A percentile compares a stretch with the other conserved stretches of the same genome.
Conservation (phyloP, 1,140 invertebrate genomes). For the Conus betulinus region DNA sequence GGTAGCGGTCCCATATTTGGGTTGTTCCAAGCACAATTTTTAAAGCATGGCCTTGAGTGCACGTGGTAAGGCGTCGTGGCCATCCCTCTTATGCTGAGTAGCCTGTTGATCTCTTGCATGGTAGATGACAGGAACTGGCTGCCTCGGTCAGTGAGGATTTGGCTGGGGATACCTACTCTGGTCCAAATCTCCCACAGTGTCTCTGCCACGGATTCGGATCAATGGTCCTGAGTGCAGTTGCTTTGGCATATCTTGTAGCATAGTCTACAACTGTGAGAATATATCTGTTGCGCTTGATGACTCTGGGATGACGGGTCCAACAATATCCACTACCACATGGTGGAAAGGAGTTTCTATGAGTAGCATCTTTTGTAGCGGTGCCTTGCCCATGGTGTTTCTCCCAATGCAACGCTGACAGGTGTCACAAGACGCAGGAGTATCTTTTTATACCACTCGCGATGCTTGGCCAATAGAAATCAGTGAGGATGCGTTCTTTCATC, state of each 20-base stretch:
- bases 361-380: slow-evolving; percentile 46
- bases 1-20: slow-evolving; percentile 60
- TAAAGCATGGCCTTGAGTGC: slow-evolving; percentile 57
- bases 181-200: slow-evolving; percentile 64
- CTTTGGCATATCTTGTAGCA: slow-evolving; percentile 57
- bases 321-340: slow-evolving; percentile 50
- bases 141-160: slow-evolving; percentile 55
- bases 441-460: slow-evolving; percentile 37
- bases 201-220: slow-evolving; percentile 48
- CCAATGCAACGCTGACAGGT: slow-evolving; percentile 46
- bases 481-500: no score
- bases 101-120: slow-evolving; percentile 35
- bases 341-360: slow-evolving; percentile 55
- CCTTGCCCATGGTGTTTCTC: slow-evolving; percentile 46
- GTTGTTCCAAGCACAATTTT: not conserved
- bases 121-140: slow-evolving; percentile 47
- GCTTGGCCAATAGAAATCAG: slow-evolving; percentile 53
- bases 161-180: slow-evolving; percentile 72
- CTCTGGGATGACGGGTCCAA: slow-evolving; percentile 40
- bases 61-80: slow-evolving; percentile 46
- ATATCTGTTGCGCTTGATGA: slow-evolving; percentile 47
- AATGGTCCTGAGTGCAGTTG: slow-evolving; percentile 43
- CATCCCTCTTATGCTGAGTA: slow-evolving; percentile 42
- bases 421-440: slow-evolving; percentile 49
- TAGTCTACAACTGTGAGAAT: slow-evolving; percentile 52